Percentiles rank a stretch among this genome's conserved stretches.
Conservation (phyloP, 2,888 invertebrate species). For the Troides oblongomaculatus region DNA sequence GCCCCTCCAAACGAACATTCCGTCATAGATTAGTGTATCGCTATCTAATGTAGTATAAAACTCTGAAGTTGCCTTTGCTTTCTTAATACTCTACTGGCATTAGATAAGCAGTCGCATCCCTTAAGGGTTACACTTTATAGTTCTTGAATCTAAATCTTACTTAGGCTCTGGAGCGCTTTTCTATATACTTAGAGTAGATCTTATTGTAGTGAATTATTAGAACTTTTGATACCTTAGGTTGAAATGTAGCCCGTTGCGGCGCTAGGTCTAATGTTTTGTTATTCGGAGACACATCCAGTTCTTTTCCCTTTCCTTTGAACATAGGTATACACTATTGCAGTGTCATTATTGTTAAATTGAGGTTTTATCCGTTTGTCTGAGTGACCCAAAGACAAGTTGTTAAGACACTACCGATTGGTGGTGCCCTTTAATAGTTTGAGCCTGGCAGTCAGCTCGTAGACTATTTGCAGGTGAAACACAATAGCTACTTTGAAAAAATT, state of each 20-base stretch:
- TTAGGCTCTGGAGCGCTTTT: background rate
- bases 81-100: slow-evolving; percentile 1
- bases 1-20: slow-evolving; percentile 24
- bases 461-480: no score
- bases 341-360: background rate
- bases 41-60: slow-evolving; percentile 3
- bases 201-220: slow-evolving; percentile 10
- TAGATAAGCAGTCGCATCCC: slow-evolving; percentile 1
- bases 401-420: no score
- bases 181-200: slow-evolving; percentile 14
- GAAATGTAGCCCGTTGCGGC: background rate
- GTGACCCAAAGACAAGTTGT: no score
- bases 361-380: no score
- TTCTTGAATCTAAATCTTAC: slow-evolving; percentile 8
- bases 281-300: background rate
- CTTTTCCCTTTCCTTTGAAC: no score
- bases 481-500: no score
- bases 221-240: background rate
- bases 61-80: slow-evolving; percentile 14
- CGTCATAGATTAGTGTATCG: slow-evolving; percentile 17
- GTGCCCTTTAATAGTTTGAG: no score
- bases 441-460: no score
- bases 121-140: slow-evolving; percentile 13
- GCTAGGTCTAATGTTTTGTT: background rate
- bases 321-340: background rate